Conservation (phyloP, 2,888 invertebrate genomes). For the Mesorhabditis sp. region DNA sequence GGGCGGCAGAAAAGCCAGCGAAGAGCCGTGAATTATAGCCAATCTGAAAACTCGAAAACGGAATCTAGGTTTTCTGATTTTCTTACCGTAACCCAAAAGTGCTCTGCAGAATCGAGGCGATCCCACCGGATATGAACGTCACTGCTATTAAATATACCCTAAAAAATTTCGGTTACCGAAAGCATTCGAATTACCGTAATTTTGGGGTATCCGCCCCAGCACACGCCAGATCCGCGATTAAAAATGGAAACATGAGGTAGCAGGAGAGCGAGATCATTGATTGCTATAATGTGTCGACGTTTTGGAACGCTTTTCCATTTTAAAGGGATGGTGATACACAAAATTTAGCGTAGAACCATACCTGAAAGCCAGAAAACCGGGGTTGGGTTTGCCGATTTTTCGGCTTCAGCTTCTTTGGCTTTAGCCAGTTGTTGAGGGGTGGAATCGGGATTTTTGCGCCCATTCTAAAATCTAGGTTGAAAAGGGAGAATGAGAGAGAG, state of each 20-base stretch:
- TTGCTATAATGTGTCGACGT: conserved; percentile 31
- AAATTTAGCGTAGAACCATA: neutral
- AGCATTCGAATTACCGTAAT: too few relatives aligned
- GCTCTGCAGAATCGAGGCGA: conserved; percentile 47
- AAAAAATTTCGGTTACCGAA: neutral
- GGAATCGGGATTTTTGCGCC: too few relatives aligned
- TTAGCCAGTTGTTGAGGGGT: too few relatives aligned
- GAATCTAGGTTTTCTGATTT: too few relatives aligned
- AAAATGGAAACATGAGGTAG: conserved; percentile 44
- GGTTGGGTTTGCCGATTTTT: neutral
- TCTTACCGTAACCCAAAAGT: conserved; percentile 43
- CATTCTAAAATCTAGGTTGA: too few relatives aligned
- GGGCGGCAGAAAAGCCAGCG: conserved; percentile 51
- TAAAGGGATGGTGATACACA: too few relatives aligned
- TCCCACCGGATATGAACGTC: conserved; percentile 47
- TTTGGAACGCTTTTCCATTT: too few relatives aligned
- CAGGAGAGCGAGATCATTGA: conserved; percentile 50
- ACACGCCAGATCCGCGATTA: conserved; percentile 43
- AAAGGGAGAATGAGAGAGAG: too few relatives aligned
- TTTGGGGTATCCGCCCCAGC: conserved; percentile 42
- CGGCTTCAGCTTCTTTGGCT: neutral
- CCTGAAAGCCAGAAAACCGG: neutral
- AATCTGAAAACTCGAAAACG: conserved; percentile 24
- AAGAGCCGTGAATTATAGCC: conserved; percentile 47
- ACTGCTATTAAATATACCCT: conserved; percentile 45